Evolutionary conservation across 2,888 invertebrate species (phyloP).

Genomic region (Gymnoscelis rufifasciata): DNA sequence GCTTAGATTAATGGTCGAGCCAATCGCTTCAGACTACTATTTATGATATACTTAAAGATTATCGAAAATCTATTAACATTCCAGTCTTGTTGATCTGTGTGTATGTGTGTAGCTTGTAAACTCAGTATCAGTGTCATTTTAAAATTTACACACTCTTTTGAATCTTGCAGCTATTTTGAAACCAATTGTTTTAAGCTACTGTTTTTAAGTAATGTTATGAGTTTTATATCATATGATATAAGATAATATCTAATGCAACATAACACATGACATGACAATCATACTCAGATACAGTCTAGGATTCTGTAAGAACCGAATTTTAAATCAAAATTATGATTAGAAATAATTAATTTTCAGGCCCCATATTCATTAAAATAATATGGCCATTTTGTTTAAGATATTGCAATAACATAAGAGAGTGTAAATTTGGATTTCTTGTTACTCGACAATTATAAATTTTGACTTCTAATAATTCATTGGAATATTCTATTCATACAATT

Average conservation of each 20-base stretch:
- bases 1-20: conserved; percentile 14
- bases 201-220: too few relatives aligned
- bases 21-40: conserved; percentile 19
- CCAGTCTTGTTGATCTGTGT: conserved; percentile 28
- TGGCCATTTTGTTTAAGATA: too few relatives aligned
- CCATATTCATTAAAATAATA: not conserved
- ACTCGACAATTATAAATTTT: conserved; percentile 6
- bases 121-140: conserved; percentile 15
- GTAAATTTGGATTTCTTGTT: conserved; percentile 4
- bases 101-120: conserved; percentile 20
- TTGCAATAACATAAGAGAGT: not conserved
- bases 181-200: too few relatives aligned
- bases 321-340: too few relatives aligned
- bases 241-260: too few relatives aligned
- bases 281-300: too few relatives aligned
- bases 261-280: too few relatives aligned
- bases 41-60: conserved; percentile 25
- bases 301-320: too few relatives aligned
- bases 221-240: too few relatives aligned
- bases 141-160: conserved; percentile 8
- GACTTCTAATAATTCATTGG: conserved; percentile 9
- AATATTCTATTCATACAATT: conserved; percentile 11
- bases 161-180: too few relatives aligned
- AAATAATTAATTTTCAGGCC: too few relatives aligned
- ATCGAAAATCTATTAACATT: conserved; percentile 34